Base-by-base conservation (phyloP, 2,797 vertebrate genomes). In the Enteromius thamalakanensis region DNA sequence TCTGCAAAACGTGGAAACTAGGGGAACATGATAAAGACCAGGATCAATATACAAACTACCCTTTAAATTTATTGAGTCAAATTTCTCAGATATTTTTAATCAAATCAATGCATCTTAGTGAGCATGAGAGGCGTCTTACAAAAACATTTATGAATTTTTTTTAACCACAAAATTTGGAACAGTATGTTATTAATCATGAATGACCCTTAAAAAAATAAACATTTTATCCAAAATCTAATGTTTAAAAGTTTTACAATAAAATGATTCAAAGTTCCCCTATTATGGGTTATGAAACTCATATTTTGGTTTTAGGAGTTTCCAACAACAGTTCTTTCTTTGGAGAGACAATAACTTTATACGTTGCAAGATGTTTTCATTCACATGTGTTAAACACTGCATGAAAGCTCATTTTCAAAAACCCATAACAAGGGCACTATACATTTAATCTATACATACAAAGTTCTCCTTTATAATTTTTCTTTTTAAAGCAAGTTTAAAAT, bases 1-100 rank as follows among this genome's bases (percentile, higher is more conserved):
- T 96, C 95, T 23, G 95, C 95, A 23, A 94, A 96, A 81, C 94
- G 93, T 34, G 95, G 95, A 83, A 96, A 96, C 95, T 96, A 65
- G 3, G 79, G 26, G 14, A 79, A 32, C 2, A 9, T 1, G 40
- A 58, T 1, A 53, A 60, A 55, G 26, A 47, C 1, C 82, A 40
- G 11, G n/a, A 47, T 37, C 40, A 58, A 80, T 26, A 32, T 8
- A 29, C 34, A 51, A 4, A 55, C 21, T 37, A 23, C 19, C 29
- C 12, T n/a, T 47, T 47, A 3, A 47, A 47, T 47, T 47, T 47
- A 47, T 12, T 12, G 11, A 47, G 3, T 47, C 11, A 47, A 47
- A 47, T 65, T 21, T 10, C 17, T 14, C 37, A 42, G 17, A 9
- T n/a, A 42, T 68, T n/a, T 40, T 68, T 42, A 19, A n/a, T 68